Base-by-base conservation (phyloP, 2,797 vertebrate species). In the Mus spretus region DNA sequence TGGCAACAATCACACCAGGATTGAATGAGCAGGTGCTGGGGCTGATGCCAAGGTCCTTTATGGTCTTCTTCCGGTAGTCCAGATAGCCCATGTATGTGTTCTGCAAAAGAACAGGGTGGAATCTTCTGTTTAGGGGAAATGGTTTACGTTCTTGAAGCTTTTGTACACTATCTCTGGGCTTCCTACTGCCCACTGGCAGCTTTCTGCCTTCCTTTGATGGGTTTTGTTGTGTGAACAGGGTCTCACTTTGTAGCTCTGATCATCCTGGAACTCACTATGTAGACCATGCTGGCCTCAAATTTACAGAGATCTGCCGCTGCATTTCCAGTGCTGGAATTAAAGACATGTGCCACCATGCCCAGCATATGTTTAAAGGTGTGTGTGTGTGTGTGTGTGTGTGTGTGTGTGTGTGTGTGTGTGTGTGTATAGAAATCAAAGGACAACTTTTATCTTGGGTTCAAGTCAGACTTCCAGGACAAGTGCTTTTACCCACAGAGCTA, bases 41-140 rank as follows among this genome's bases (percentile, higher is more conserved):
- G 96, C 99, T 99, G 97, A 99, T 99, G 97, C 99, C 99, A 91
- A 99, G 98, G 82, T 99, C 99, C 97, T 99, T 98, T 28, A 99
- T 98, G 0, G 98, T 98, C 98, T 99, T 98, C 97, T 99, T 99
- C 97, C 99, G 99, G 94, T 99, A 99, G 98, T 99, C 99, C 98
- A 99, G 98, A 97, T 99, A 99, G 93, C 99, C 99, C 99, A 99
- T 99, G 93, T 99, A 99, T 0, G 99, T 99, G 14, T 99, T 99
- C 99, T 99, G 95, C 40, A 84, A 96, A 96, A 88, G 34, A 93
- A 90, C 31, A 72, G 91, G 44, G 47, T 4, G 0, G 1, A 20
- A 8, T 11, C 65, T 50, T 31, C 63, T n/a, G 13, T 90, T 94
- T 94, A 83, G 55, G 63, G 44, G 79, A 91, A 79, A 67, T 0